Percentiles rank a stretch among this genome's conserved stretches.
phyloP scores from a whole-genome alignment of 1,140 invertebrate genomes.

The Pteromalus puparum region DNA sequence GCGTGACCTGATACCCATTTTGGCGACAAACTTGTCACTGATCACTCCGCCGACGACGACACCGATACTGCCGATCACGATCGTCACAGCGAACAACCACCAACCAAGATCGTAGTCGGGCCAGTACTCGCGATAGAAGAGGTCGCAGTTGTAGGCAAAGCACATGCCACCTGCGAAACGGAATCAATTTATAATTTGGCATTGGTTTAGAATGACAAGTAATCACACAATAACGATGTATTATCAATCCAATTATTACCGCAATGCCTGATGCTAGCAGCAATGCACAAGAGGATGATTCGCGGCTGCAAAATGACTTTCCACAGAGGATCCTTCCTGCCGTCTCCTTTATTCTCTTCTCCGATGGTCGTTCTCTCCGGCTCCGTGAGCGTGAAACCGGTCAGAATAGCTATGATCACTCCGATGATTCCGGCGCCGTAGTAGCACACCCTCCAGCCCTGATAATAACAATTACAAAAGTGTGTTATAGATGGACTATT shows the following conservation, averaged over 20 bases:
- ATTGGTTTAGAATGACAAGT: too few species aligned
- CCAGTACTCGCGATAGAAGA: slow-evolving; percentile 91
- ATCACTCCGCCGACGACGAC: slow-evolving; percentile 91
- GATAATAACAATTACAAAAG: slow-evolving; percentile 37
- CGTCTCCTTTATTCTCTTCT: slow-evolving; percentile 71
- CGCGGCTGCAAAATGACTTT: slow-evolving; percentile 85
- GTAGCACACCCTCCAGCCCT: slow-evolving; percentile 94
- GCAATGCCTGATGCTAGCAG: slow-evolving; percentile 92
- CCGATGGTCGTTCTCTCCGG: slow-evolving; percentile 84
- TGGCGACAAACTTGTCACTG: slow-evolving; percentile 92
- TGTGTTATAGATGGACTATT: not conserved
- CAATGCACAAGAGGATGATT: slow-evolving; percentile 87
- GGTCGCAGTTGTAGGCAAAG: slow-evolving; percentile 92
- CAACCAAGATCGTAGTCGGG: slow-evolving; percentile 90
- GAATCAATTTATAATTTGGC: not conserved
- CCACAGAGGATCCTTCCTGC: slow-evolving; percentile 80
- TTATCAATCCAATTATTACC: slow-evolving; percentile 73
- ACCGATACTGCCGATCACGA: slow-evolving; percentile 90
- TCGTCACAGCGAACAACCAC: slow-evolving; percentile 91
- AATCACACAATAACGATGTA: too few species aligned
- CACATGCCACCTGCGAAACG: slow-evolving; percentile 85
- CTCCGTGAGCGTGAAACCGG: slow-evolving; percentile 86
- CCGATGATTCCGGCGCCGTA: slow-evolving; percentile 89
- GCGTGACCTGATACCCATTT: slow-evolving; percentile 89
- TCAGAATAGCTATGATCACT: slow-evolving; percentile 83